Percentiles rank a stretch among this genome's conserved stretches.
Evolutionary conservation across 1,140 invertebrate genomes (phyloP).

Genomic region (Tribolium castaneum): DNA sequence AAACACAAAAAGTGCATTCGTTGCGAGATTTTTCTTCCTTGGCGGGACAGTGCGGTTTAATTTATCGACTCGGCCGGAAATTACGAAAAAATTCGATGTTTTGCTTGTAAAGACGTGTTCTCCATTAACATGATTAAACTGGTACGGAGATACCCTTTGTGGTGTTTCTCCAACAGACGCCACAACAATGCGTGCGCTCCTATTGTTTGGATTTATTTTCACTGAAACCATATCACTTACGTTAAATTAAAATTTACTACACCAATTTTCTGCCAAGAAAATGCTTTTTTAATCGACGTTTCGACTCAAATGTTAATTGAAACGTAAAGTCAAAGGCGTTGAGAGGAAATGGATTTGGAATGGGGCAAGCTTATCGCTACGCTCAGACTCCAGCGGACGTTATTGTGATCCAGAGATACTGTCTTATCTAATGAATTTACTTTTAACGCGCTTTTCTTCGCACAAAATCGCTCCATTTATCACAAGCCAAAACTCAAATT

Average conservation of each 20-base stretch:
- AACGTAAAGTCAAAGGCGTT: slow-evolving; percentile 26
- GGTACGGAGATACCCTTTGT: slow-evolving; percentile 49
- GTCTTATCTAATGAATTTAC: slow-evolving; percentile 25
- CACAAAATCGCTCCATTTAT: neutral
- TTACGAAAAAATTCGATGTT: slow-evolving; percentile 26
- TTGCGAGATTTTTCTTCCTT: neutral
- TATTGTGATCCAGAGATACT: slow-evolving; percentile 20
- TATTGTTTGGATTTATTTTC: slow-evolving; percentile 37
- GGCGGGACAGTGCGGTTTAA: neutral
- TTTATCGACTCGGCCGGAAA: neutral
- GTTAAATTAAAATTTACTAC: slow-evolving; percentile 50
- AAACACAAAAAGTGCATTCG: slow-evolving; percentile 35
- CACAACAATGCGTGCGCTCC: slow-evolving; percentile 50
- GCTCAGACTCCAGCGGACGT: slow-evolving; percentile 9
- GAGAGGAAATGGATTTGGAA: slow-evolving; percentile 36
- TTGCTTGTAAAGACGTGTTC: slow-evolving; percentile 36
- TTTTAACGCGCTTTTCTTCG: neutral
- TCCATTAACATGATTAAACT: slow-evolving; percentile 54
- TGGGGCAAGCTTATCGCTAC: slow-evolving; percentile 20
- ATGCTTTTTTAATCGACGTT: neutral
- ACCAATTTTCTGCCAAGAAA: neutral
- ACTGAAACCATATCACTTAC: slow-evolving; percentile 50
- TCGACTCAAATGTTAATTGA: slow-evolving; percentile 18
- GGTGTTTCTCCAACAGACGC: slow-evolving; percentile 37
- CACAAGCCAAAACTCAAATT: neutral